Conservation (phyloP, 1,140 invertebrate genomes). For the Patella vulgata region DNA sequence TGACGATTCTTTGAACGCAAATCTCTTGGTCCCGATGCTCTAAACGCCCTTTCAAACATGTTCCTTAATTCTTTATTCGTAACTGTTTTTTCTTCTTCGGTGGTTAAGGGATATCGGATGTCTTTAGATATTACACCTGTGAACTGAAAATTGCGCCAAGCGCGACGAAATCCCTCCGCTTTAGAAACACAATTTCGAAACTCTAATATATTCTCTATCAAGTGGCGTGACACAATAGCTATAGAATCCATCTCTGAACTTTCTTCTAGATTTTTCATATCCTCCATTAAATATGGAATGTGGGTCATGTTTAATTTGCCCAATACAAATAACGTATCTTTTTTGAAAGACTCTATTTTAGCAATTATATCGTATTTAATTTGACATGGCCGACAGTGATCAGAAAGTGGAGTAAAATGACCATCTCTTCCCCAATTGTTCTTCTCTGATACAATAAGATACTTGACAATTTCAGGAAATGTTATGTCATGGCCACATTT, state of each 20-base stretch:
- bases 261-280: constrained; percentile 28
- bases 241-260: constrained; percentile 22
- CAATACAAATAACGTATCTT: constrained; percentile 30
- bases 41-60: background rate
- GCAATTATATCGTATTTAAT: constrained; percentile 42
- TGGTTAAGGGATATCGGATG: background rate
- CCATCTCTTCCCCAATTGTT: constrained; percentile 12
- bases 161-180: constrained; percentile 11
- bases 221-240: constrained; percentile 4
- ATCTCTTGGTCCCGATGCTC: background rate
- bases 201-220: constrained; percentile 12
- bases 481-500: too few species aligned
- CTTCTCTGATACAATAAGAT: constrained; percentile 25
- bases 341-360: constrained; percentile 36
- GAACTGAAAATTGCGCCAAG: constrained; percentile 34
- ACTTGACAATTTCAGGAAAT: constrained; percentile 42
- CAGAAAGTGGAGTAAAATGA: constrained; percentile 37
- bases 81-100: background rate
- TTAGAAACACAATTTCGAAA: constrained; percentile 36
- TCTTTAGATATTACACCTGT: background rate
- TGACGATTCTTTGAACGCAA: background rate
- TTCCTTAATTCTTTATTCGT: background rate
- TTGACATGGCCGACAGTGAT: constrained; percentile 35
- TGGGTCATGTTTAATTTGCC: constrained; percentile 19
- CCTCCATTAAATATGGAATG: constrained; percentile 8